phyloP scores from a whole-genome alignment of 2,113 vertebrate genomes.

The Carettochelys insculpta region DNA sequence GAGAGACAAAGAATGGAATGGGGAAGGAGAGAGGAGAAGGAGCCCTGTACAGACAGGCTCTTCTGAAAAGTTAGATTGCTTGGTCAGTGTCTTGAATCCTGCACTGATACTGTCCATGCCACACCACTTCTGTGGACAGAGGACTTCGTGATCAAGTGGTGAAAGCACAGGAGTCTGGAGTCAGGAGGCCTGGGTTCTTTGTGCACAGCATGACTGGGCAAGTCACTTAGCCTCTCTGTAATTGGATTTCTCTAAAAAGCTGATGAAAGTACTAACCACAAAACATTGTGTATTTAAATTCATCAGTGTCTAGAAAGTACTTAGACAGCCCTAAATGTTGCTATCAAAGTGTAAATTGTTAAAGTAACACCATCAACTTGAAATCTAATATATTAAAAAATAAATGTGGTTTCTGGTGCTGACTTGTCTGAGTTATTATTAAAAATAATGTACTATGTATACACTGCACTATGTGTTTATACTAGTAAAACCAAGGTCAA shows the following conservation, averaged over 20 bases:
- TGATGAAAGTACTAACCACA: not conserved
- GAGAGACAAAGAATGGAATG: not conserved
- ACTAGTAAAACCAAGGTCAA: not conserved
- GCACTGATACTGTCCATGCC: not conserved
- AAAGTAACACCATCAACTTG: not conserved
- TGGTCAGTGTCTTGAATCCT: not conserved
- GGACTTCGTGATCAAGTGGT: not conserved
- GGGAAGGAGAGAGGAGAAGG: not conserved
- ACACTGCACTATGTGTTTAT: rapidly evolving
- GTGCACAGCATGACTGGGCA: not conserved
- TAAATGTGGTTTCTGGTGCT: not conserved
- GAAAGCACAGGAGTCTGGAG: not conserved
- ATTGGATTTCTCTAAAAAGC: not conserved
- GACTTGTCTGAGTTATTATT: no score
- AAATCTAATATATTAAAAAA: not conserved
- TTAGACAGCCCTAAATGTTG: not conserved
- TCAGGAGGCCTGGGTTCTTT: not conserved
- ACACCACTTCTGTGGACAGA: not conserved
- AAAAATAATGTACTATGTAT: not conserved
- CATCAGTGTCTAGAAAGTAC: not conserved
- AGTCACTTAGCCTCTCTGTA: not conserved
- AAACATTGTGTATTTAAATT: not conserved
- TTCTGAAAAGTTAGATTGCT: not conserved
- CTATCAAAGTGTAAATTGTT: not conserved
- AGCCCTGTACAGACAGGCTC: no score